phyloP scores from a whole-genome alignment of 2,797 vertebrate species.

The Sebastes vulpes region DNA sequence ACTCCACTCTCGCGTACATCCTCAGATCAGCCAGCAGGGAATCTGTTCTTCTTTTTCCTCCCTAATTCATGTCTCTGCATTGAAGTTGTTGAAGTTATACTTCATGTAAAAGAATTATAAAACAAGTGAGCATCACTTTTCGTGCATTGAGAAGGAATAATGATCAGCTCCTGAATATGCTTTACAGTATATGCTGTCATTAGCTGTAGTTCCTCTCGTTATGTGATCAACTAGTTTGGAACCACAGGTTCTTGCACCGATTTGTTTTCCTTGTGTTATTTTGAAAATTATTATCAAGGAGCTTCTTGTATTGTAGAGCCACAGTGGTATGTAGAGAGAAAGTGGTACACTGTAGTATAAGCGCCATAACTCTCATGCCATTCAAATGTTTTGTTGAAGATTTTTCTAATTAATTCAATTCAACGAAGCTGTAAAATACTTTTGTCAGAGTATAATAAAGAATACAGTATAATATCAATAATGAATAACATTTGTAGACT shows the following conservation, averaged over 20 bases:
- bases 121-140: background rate
- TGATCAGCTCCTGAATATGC: background rate
- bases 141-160: background rate
- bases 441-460: background rate
- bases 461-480: background rate
- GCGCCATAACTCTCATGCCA: no score
- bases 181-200: background rate
- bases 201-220: background rate
- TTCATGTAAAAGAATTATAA: conserved; percentile 10
- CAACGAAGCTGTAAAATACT: background rate
- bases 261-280: background rate
- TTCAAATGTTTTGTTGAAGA: background rate
- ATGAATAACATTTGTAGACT: background rate
- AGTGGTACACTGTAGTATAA: no score
- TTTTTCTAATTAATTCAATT: background rate
- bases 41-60: conserved; percentile 9
- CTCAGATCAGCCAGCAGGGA: conserved; percentile 39
- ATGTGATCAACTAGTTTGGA: background rate
- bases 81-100: conserved; percentile 5
- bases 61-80: background rate
- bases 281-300: background rate
- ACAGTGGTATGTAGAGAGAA: no score
- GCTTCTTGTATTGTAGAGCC: background rate
- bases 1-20: background rate
- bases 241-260: background rate